Percentiles rank a stretch among this genome's conserved stretches.
These are phyloP conservation scores for Camponotus vicinus DNA, from an alignment of 1,140 invertebrate species.

Conservation along the genomic window DNA sequence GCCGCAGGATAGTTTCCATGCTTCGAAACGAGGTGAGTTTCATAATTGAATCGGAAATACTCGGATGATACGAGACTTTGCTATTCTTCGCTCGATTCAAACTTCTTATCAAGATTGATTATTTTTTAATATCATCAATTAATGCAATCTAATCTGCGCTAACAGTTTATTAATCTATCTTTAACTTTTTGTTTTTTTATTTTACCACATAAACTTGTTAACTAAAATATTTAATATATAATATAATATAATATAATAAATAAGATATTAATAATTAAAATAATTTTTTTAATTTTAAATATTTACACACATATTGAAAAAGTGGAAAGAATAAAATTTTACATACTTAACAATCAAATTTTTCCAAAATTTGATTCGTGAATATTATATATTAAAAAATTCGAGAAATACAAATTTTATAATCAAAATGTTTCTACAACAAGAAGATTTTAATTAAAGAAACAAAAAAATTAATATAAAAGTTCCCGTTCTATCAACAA, in stretches of 20 bases:
- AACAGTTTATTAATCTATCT: neutral
- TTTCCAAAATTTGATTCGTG: neutral
- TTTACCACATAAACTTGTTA: neutral
- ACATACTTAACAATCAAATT: neutral
- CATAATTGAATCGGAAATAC: slow-evolving; percentile 60
- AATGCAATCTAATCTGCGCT: neutral
- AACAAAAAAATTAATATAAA: neutral
- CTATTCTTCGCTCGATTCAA: neutral
- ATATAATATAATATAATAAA: no score
- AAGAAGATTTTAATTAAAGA: neutral
- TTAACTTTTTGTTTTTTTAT: neutral
- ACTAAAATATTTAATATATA: neutral
- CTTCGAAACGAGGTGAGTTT: slow-evolving; percentile 94
- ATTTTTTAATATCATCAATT: neutral
- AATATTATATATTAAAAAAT: neutral
- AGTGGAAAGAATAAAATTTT: neutral
- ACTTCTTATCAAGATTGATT: neutral
- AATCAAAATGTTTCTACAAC: neutral
- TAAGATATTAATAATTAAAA: no score
- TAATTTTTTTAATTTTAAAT: neutral
- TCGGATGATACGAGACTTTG: neutral
- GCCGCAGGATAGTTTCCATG: slow-evolving; percentile 96
- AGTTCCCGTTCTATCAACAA: neutral
- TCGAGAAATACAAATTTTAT: neutral
- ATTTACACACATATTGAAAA: neutral